Percentiles rank a stretch among this genome's conserved stretches.
Evolutionary conservation across 2,797 vertebrate species (phyloP).

Genomic region (Calcarius lapponicus): DNA sequence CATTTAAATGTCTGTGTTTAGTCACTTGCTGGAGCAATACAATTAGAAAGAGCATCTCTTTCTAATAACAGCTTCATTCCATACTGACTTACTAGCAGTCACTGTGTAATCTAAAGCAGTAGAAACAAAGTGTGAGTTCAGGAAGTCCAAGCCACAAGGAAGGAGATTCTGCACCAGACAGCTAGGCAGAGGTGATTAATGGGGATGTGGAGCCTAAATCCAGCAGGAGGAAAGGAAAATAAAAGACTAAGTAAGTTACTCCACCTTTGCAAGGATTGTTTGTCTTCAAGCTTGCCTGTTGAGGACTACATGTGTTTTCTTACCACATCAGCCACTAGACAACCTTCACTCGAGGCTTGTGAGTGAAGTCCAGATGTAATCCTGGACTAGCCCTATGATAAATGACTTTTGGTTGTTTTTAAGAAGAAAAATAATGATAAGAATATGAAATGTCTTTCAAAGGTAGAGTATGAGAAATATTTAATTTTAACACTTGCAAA

Average conservation of each 20-base stretch:
- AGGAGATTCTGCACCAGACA: background rate
- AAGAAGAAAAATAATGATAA: background rate
- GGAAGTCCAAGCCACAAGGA: constrained; percentile 26
- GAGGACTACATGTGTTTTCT: background rate
- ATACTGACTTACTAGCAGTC: constrained; percentile 13
- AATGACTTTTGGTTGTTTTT: background rate
- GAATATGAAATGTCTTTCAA: background rate
- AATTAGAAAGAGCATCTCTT: constrained; percentile 48
- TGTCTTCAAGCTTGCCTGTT: background rate
- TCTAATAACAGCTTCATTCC: constrained; percentile 55
- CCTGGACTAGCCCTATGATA: background rate
- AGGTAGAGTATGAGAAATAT: background rate
- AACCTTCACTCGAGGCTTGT: background rate
- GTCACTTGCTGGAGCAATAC: constrained; percentile 43
- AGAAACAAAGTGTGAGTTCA: constrained; percentile 45
- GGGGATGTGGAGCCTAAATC: background rate
- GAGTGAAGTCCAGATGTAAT: background rate
- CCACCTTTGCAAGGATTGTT: background rate
- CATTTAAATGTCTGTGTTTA: constrained; percentile 58
- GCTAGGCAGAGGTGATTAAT: background rate
- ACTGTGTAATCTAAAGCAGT: constrained; percentile 57
- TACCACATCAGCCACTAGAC: background rate
- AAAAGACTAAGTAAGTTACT: background rate
- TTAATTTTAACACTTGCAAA: background rate
- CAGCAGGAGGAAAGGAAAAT: background rate